Conservation (phyloP, 2,888 invertebrate species). For the Habrosyne pyritoides region DNA sequence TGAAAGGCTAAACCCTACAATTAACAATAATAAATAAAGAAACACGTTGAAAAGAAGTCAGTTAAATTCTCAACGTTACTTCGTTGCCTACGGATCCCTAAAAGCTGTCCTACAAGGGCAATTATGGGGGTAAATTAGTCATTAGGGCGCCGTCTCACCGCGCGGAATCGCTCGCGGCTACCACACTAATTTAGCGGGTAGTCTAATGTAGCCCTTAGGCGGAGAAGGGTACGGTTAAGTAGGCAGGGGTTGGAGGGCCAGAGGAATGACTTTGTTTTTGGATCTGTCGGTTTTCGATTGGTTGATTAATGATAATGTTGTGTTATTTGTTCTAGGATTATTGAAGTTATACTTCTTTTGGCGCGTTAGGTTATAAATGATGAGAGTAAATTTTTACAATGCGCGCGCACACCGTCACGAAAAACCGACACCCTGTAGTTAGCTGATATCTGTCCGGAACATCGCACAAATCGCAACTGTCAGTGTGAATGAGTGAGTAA, state of each 20-base stretch:
- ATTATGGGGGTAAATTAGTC: constrained; percentile 50
- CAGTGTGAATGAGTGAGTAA: too few species aligned
- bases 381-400: too few species aligned
- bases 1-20: too few species aligned
- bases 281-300: background rate
- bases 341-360: background rate
- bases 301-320: background rate
- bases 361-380: too few species aligned
- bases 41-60: background rate
- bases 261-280: background rate
- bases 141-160: constrained; percentile 30
- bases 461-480: too few species aligned
- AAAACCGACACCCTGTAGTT: too few species aligned
- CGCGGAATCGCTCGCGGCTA: constrained; percentile 38
- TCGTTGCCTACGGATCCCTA: background rate
- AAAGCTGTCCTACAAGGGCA: constrained; percentile 44
- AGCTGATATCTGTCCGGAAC: too few species aligned
- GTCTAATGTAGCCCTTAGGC: constrained; percentile 4
- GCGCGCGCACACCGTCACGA: too few species aligned
- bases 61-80: background rate
- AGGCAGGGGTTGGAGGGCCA: background rate
- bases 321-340: background rate
- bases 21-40: too few species aligned
- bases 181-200: constrained; percentile 47
- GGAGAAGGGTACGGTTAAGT: background rate